These are phyloP conservation scores for Magallana ariakensis DNA, from an alignment of 1,140 invertebrate genomes.

Conservation along the genomic window DNA sequence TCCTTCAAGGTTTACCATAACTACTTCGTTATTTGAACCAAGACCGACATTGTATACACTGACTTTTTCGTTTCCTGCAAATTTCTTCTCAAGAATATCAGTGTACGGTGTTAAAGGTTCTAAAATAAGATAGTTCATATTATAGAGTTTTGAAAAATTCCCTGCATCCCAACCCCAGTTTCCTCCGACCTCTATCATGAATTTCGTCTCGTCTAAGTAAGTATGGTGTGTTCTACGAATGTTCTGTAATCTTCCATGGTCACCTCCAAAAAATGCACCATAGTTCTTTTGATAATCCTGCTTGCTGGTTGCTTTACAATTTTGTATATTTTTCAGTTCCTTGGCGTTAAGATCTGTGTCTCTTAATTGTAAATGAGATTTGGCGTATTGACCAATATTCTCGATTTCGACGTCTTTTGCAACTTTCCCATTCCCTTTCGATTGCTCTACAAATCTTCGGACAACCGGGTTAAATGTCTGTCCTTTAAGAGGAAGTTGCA, in stretches of 20 bases:
- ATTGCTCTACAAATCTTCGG: not conserved
- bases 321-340: not conserved
- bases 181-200: slow-evolving; percentile 49
- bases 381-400: not conserved
- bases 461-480: not conserved
- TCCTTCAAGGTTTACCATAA: slow-evolving; percentile 44
- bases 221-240: slow-evolving; percentile 47
- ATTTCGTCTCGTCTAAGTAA: slow-evolving; percentile 33
- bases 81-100: slow-evolving; percentile 49
- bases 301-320: not conserved
- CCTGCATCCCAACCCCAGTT: slow-evolving; percentile 55
- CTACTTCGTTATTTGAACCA: slow-evolving; percentile 40
- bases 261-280: slow-evolving; percentile 26
- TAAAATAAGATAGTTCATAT: slow-evolving; percentile 47
- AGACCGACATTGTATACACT: slow-evolving; percentile 45
- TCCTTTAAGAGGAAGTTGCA: not conserved
- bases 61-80: slow-evolving; percentile 45
- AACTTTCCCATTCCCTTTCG: not conserved
- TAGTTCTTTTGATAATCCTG: slow-evolving; percentile 9
- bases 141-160: slow-evolving; percentile 48
- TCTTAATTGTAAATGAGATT: not conserved
- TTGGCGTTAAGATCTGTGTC: not conserved
- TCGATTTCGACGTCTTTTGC: not conserved
- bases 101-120: slow-evolving; percentile 39
- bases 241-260: not conserved